Conservation (phyloP, 37 sponge, comb jelly and placozoan species). For the Aphrocallistes beatrix region DNA sequence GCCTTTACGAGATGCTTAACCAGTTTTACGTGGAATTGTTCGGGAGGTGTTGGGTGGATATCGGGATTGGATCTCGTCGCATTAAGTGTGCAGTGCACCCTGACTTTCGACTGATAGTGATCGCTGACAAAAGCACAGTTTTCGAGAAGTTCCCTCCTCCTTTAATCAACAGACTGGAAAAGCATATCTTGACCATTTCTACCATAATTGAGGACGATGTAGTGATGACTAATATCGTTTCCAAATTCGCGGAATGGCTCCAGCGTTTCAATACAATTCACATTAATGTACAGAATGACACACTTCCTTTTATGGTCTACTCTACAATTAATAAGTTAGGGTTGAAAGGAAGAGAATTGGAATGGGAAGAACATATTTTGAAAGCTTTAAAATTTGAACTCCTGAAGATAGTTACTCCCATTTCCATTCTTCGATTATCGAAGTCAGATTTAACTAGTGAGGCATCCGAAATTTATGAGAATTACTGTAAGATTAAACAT, state of each 20-base stretch:
- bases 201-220: background rate
- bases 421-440: background rate
- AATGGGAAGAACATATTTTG: background rate
- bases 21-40: background rate
- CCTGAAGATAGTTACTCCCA: background rate
- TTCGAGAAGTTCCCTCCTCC: conserved; percentile 5
- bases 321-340: background rate
- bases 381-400: background rate
- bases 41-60: background rate
- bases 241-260: background rate
- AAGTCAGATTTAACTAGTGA: background rate
- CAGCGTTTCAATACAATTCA: background rate
- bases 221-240: background rate
- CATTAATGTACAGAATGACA: background rate
- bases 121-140: background rate
- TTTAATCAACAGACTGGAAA: background rate
- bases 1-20: background rate
- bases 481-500: background rate
- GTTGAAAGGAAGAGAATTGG: background rate
- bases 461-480: background rate
- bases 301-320: background rate
- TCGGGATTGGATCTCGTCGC: background rate
- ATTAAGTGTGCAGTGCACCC: background rate
- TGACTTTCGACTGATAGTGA: background rate
- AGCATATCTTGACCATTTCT: background rate